Base-by-base conservation (phyloP, 2,888 invertebrate species). In the Danaus chrysippus region DNA sequence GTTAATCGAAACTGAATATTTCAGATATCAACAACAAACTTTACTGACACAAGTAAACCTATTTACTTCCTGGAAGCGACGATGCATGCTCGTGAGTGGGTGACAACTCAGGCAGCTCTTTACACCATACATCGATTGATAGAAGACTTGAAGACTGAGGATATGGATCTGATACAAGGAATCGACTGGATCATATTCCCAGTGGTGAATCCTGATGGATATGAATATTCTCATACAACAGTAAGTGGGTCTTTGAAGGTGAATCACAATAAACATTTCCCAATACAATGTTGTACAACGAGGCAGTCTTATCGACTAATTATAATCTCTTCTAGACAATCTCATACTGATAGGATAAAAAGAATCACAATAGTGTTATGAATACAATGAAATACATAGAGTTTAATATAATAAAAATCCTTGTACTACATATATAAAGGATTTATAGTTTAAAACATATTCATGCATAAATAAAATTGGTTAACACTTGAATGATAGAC, bases 191-290 rank as follows among this genome's bases (percentile, higher is more conserved):
- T 93, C 69, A 83, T 94, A 19, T 67, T 94, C 65, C 95, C 95
- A 0, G 79, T 93, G 3, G 89, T 93, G 13, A 95, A 95, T 77
- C 94, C 95, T 13, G 95, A 95, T 78, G 95, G 95, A 0, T 95
- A 95, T 71, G 93, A 93, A 70, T 94, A 86, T 76, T 87, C 92
- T 0, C 92, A 92, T 68, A 87, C 85, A 10, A 49, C 49, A 10
- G 49, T 49, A 17, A 49, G 49, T 49, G 15, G 15, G 10, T 17
- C 17, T 17, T 46, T 46, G n/a, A 46, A 46, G n/a, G 13, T n/a
- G 15, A 15, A 15, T 9, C 2, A 46, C 49, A 17, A 49, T 10
- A 49, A 17, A 3, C 15, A 17, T 49, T 34, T 34, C 23, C 23
- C 8, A 34, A 34, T 34, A 34, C 23, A 1, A 34, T 34, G 23